Percentiles rank a stretch among this genome's conserved stretches.
Conservation (phyloP, 2,797 vertebrate genomes). For the Hylomyscus alleni region DNA sequence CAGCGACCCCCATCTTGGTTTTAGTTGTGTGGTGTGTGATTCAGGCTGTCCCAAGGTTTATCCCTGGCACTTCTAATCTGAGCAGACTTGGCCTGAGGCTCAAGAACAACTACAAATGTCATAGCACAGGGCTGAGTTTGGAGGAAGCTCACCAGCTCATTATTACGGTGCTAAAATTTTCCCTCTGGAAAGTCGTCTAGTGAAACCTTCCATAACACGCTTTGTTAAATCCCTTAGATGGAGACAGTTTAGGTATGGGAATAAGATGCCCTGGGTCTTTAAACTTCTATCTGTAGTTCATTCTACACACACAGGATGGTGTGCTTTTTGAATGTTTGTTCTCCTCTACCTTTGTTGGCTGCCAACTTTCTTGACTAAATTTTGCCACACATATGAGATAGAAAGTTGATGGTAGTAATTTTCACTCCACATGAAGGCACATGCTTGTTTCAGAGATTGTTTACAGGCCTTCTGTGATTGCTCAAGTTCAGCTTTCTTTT, state of each 20-base stretch:
- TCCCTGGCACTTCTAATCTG: slow-evolving; percentile 32
- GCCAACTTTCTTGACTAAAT: slow-evolving; percentile 21
- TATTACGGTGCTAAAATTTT: background rate
- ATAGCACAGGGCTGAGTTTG: slow-evolving; percentile 11
- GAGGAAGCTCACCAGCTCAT: background rate
- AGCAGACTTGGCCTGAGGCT: slow-evolving; percentile 1
- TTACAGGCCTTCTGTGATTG: slow-evolving; percentile 59
- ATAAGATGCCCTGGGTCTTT: background rate
- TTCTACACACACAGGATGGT: slow-evolving; percentile 20
- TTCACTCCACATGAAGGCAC: slow-evolving; percentile 37
- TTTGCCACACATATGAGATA: background rate
- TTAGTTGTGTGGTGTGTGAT: slow-evolving; percentile 33
- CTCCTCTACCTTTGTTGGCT: slow-evolving; percentile 19
- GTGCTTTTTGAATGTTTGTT: background rate
- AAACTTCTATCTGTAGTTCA: background rate
- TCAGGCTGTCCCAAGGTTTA: slow-evolving; percentile 16
- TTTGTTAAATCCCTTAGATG: slow-evolving; percentile 1
- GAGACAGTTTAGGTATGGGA: background rate
- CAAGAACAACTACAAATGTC: slow-evolving; percentile 48
- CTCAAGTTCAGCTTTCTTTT: slow-evolving; percentile 64
- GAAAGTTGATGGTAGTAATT: slow-evolving; percentile 54
- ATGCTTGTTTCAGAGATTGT: slow-evolving; percentile 64
- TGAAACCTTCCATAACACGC: background rate
- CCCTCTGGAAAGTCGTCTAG: background rate
- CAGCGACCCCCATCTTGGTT: background rate